These are phyloP conservation scores for Melanerpes aurifrons DNA, from an alignment of 2,113 vertebrate genomes.

Conservation along the genomic window DNA sequence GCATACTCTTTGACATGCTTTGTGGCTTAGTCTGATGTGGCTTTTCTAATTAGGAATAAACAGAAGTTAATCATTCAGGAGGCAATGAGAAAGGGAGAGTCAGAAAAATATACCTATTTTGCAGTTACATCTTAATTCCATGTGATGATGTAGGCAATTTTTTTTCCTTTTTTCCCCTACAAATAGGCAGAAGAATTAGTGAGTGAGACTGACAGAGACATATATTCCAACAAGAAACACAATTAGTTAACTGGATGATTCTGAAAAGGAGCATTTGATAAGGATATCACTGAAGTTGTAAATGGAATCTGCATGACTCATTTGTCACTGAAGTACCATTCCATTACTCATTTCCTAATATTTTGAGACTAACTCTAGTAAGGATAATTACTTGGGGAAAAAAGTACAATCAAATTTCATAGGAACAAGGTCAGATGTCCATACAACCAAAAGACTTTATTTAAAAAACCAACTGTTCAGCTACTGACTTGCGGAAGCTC, in stretches of 20 bases:
- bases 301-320: not conserved
- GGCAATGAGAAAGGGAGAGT: not conserved
- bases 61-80: constrained; percentile 49
- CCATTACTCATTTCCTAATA: constrained; percentile 48
- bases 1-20: constrained; percentile 45
- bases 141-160: not conserved
- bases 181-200: not conserved
- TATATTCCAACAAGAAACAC: not conserved
- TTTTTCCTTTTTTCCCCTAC: fast-evolving
- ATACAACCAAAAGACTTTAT: not conserved
- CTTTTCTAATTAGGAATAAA: constrained; percentile 56
- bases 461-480: not conserved
- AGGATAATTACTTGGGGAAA: not conserved
- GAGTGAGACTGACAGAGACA: not conserved
- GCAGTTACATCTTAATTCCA: not conserved
- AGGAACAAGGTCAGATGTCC: not conserved
- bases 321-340: not conserved
- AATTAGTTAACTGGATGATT: constrained; percentile 31
- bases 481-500: not conserved
- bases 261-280: constrained; percentile 16
- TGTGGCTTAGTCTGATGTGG: constrained; percentile 44
- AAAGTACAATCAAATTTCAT: not conserved
- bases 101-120: not conserved
- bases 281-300: not conserved
- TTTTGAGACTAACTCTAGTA: not conserved